A percentile compares a stretch with the other conserved stretches of the same genome.
Conservation (phyloP, 2,113 vertebrate genomes). For the Pica pica region DNA sequence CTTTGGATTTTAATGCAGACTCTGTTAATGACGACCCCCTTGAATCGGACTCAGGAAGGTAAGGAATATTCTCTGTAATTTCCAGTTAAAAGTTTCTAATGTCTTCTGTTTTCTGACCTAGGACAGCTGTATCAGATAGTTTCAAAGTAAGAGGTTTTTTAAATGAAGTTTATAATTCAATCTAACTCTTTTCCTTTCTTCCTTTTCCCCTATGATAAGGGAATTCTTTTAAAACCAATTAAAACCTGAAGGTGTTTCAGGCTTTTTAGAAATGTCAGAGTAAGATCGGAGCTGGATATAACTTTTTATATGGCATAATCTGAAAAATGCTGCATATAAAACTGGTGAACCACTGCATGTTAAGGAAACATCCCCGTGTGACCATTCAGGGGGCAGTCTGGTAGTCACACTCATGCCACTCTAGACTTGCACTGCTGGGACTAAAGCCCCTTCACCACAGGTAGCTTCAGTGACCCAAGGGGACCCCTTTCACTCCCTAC, state of each 20-base stretch:
- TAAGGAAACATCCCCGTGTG: neutral
- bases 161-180: neutral
- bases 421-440: neutral
- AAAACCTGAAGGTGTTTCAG: neutral
- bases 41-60: slow-evolving; percentile 84
- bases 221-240: neutral
- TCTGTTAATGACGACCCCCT: slow-evolving; percentile 81
- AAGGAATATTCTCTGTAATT: neutral
- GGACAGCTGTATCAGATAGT: neutral
- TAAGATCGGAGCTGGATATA: neutral
- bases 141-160: neutral
- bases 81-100: neutral
- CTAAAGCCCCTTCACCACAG: neutral
- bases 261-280: neutral
- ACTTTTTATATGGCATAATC: neutral
- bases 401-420: neutral
- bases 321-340: neutral
- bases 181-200: neutral
- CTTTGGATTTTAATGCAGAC: slow-evolving; percentile 91
- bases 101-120: neutral
- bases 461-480: neutral
- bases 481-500: neutral
- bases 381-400: neutral
- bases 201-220: neutral
- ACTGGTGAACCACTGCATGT: accelerated